Evolutionary conservation across 2,797 vertebrate species (phyloP).

Genomic region (Sylvilagus floridanus): DNA sequence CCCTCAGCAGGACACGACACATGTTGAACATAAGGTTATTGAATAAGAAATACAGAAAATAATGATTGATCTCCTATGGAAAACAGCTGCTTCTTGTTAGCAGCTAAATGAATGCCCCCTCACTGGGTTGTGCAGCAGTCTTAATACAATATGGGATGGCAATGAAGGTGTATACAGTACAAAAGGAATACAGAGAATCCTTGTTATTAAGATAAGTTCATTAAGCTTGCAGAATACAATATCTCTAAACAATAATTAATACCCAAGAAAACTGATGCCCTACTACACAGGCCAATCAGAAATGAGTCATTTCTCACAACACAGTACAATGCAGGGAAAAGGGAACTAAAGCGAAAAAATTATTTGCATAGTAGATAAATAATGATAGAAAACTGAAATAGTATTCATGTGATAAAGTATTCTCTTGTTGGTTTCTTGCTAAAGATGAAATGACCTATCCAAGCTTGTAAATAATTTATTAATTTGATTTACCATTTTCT

Average conservation of each 20-base stretch:
- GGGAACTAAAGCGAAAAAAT: not conserved
- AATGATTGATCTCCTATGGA: conserved; percentile 77
- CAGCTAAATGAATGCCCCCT: conserved; percentile 76
- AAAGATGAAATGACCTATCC: not conserved
- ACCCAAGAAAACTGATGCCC: not conserved
- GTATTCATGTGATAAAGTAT: not conserved
- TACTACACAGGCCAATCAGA: not conserved
- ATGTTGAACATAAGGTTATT: conserved; percentile 77
- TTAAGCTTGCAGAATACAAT: conserved; percentile 41
- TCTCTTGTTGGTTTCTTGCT: not conserved
- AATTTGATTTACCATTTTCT: not conserved
- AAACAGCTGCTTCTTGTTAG: conserved; percentile 83
- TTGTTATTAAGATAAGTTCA: conserved; percentile 48
- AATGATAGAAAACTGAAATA: not conserved
- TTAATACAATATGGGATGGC: not conserved
- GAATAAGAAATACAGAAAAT: conserved; percentile 77
- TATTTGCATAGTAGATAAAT: not conserved
- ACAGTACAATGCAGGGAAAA: not conserved
- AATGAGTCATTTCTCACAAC: not conserved
- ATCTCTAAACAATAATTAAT: conserved; percentile 18
- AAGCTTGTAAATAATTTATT: not conserved
- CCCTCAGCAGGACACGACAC: conserved; percentile 76
- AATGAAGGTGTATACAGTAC: conserved; percentile 13
- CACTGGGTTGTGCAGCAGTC: conserved; percentile 55
- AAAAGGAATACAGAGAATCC: conserved; percentile 16